phyloP scores from a whole-genome alignment of 2,888 invertebrate genomes.

The Tuberolachnus salignus region DNA sequence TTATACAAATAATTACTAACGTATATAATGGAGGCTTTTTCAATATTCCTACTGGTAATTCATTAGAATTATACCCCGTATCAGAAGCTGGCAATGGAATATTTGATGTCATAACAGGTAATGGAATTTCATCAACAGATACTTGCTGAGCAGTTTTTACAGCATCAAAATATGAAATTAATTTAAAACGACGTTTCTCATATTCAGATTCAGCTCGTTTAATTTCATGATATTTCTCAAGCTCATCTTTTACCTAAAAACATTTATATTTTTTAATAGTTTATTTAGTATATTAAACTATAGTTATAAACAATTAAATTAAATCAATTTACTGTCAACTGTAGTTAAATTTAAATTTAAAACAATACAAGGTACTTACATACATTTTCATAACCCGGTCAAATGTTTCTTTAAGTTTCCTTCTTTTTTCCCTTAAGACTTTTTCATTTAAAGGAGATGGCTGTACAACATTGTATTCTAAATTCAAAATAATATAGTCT shows the following conservation, averaged over 20 bases:
- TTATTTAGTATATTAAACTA: not conserved
- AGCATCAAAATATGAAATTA: slow-evolving; percentile 92
- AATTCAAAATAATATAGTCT: slow-evolving; percentile 60
- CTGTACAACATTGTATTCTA: slow-evolving; percentile 92
- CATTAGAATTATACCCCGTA: slow-evolving; percentile 67
- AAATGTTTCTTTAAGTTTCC: slow-evolving; percentile 92
- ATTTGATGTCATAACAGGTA: slow-evolving; percentile 69
- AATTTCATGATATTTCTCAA: slow-evolving; percentile 90
- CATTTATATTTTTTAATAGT: slow-evolving; percentile 31
- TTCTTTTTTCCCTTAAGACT: slow-evolving; percentile 93
- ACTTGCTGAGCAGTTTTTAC: slow-evolving; percentile 95
- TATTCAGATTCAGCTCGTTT: slow-evolving; percentile 90
- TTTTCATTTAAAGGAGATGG: slow-evolving; percentile 95
- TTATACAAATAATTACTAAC: slow-evolving; percentile 59
- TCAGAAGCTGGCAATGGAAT: slow-evolving; percentile 63
- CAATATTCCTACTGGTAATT: slow-evolving; percentile 69
- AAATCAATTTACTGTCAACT: not conserved
- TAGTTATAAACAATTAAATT: slow-evolving; percentile 1
- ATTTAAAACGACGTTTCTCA: slow-evolving; percentile 82
- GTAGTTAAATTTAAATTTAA: not conserved
- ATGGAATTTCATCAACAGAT: slow-evolving; percentile 89
- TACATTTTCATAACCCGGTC: slow-evolving; percentile 93
- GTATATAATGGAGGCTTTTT: slow-evolving; percentile 73
- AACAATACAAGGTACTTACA: slow-evolving; percentile 71
- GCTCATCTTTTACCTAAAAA: slow-evolving; percentile 89